Conservation (phyloP, 2,888 invertebrate genomes). For the Drosophila siamana region DNA sequence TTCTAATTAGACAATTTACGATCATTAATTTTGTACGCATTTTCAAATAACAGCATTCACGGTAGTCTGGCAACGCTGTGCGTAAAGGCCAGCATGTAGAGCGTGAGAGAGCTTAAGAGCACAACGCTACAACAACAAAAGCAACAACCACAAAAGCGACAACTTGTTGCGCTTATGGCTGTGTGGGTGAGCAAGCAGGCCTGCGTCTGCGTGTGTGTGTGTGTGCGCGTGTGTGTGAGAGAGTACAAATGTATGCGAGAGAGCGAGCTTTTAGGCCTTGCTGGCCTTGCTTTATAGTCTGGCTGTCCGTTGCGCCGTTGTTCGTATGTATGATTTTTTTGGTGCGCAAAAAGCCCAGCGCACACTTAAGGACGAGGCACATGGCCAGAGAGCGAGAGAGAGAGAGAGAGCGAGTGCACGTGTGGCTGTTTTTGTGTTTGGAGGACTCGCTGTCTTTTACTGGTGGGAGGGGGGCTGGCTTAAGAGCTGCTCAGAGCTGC, state of each 20-base stretch:
- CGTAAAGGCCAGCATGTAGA: slow-evolving; percentile 36
- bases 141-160: slow-evolving; percentile 43
- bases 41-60: slow-evolving; percentile 38
- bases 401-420: slow-evolving; percentile 4
- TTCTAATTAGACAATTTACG: slow-evolving; percentile 24
- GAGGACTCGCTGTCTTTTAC: slow-evolving; percentile 54
- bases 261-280: slow-evolving; percentile 48
- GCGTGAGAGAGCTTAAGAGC: slow-evolving; percentile 41
- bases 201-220: slow-evolving; percentile 7
- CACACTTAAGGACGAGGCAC: slow-evolving; percentile 68
- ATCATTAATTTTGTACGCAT: slow-evolving; percentile 6
- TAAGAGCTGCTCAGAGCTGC: slow-evolving; percentile 12
- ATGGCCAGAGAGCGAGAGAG: slow-evolving; percentile 40
- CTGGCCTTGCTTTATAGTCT: slow-evolving; percentile 53
- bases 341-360: slow-evolving; percentile 71
- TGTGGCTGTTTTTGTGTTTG: slow-evolving; percentile 25
- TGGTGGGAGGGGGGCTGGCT: slow-evolving; percentile 20
- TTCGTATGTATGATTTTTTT: slow-evolving; percentile 32
- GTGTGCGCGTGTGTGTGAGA: slow-evolving; percentile 5
- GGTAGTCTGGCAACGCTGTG: slow-evolving; percentile 66
- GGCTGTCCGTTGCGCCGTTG: slow-evolving; percentile 18
- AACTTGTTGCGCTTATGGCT: slow-evolving; percentile 70
- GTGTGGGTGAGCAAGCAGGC: slow-evolving; percentile 56
- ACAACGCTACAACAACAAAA: slow-evolving; percentile 9
- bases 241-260: slow-evolving; percentile 5